Base-by-base conservation (phyloP, 2,888 invertebrate genomes). In the Plebejus argus region DNA sequence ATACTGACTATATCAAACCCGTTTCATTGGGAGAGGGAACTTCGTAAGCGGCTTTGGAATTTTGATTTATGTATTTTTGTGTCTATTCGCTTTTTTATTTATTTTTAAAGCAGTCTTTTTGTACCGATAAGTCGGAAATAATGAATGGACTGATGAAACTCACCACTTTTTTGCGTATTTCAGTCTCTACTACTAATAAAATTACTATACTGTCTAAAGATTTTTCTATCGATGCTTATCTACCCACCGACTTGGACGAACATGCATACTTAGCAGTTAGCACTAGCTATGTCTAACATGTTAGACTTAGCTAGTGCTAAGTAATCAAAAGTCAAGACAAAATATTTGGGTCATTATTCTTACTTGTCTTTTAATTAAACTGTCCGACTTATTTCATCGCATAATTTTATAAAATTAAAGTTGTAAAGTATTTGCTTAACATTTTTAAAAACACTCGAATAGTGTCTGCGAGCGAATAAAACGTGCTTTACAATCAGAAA, bases 381-480 rank as follows among this genome's bases (percentile, higher is more conserved):
- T 2, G 23, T 8, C 61, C 1, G 61, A 12, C 4, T 10, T 23
- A 23, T 61, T 58, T 61, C 61, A 23, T 20, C 61, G 61, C 61
- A 61, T 23, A 23, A 10, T 61, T 61, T 20, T 61, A 66, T 15
- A 28, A 6, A 66, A 66, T 66, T 18, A 66, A 66, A 66, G 28
- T 33, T 23, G 72, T 72, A 45, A 45, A 39, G 39, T 20, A 72
- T 45, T 72, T 72, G 23, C 72, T 72, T 72, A 20, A 45, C 39
- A 72, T 72, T 45, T 71, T 71, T 71, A 45, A 39, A 12, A 72
- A 72, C 45, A 72, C 39, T 72, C 45, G 45, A 72, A 45, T 20
- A 72, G 72, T 72, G 72, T 72, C 72, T 20, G 72, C 72, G 72
- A 72, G 72, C 72, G 72, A 45, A 72, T 45, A 72, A 72, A 72